These are phyloP conservation scores for Hecatera dysodea DNA, from an alignment of 2,888 invertebrate genomes.

Conservation along the genomic window DNA sequence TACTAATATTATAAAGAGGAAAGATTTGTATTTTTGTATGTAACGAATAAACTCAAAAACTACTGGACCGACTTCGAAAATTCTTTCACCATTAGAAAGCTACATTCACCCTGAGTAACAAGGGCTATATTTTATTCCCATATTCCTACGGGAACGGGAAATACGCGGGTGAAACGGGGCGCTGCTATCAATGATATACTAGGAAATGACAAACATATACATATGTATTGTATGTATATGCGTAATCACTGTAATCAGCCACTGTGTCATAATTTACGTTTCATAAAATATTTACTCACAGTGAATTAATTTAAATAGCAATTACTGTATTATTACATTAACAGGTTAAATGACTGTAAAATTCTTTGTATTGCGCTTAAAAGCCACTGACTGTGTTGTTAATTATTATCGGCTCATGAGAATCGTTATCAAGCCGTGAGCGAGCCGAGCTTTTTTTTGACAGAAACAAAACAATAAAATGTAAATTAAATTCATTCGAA, in stretches of 20 bases:
- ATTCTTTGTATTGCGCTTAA: background rate
- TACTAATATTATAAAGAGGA: too few relatives aligned
- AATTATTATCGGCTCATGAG: conserved; percentile 5
- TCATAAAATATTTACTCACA: background rate
- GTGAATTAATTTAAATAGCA: background rate
- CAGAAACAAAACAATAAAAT: conserved; percentile 21
- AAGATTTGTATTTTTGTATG: too few relatives aligned
- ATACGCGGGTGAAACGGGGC: too few relatives aligned
- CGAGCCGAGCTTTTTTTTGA: background rate
- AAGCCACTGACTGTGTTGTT: background rate
- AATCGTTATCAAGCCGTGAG: background rate
- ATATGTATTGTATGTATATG: too few relatives aligned
- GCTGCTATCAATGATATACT: too few relatives aligned
- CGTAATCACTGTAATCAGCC: background rate
- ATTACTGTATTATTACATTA: background rate
- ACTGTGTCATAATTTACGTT: background rate
- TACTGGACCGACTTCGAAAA: too few relatives aligned
- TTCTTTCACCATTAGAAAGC: too few relatives aligned
- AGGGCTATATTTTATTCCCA: too few relatives aligned
- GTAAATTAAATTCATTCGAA: conserved; percentile 30
- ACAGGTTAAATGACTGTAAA: background rate
- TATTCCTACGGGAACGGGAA: too few relatives aligned
- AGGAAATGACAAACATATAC: too few relatives aligned
- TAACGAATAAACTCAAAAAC: too few relatives aligned
- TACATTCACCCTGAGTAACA: too few relatives aligned